These are phyloP conservation scores for Climacteris rufus DNA, from an alignment of 2,113 vertebrate species.

Conservation along the genomic window DNA sequence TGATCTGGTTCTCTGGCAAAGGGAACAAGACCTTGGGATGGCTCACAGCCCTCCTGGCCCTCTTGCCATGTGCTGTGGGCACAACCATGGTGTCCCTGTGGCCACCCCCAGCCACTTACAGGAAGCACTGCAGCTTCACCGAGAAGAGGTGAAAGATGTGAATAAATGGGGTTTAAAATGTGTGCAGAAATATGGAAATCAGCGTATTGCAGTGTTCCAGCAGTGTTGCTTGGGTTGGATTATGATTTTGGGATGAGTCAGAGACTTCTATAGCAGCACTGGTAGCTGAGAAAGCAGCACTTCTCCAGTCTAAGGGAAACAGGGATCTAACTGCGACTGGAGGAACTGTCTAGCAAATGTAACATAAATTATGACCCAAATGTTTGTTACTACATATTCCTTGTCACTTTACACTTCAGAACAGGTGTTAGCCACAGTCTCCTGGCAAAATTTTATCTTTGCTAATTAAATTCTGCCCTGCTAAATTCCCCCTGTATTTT, in stretches of 20 bases:
- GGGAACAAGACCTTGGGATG: neutral
- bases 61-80: accelerated
- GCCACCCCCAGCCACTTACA: neutral
- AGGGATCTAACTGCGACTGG: neutral
- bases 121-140: neutral
- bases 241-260: neutral
- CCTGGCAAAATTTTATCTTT: conserved; percentile 24
- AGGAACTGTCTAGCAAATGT: neutral
- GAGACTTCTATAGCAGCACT: neutral
- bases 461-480: conserved; percentile 37
- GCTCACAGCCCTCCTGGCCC: neutral
- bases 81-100: neutral
- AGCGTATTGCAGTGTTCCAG: neutral
- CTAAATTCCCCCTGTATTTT: conserved; percentile 25
- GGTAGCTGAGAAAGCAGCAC: neutral
- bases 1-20: neutral
- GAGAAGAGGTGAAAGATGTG: neutral
- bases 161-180: neutral
- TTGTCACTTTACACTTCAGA: neutral
- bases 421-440: conserved; percentile 35
- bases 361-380: neutral
- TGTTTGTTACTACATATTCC: neutral
- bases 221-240: neutral
- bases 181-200: neutral
- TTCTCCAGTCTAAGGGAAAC: neutral